Percentiles rank a stretch among this genome's conserved stretches.
Conservation (phyloP, 2,113 vertebrate genomes). For the Neolamprologus brichardi region DNA sequence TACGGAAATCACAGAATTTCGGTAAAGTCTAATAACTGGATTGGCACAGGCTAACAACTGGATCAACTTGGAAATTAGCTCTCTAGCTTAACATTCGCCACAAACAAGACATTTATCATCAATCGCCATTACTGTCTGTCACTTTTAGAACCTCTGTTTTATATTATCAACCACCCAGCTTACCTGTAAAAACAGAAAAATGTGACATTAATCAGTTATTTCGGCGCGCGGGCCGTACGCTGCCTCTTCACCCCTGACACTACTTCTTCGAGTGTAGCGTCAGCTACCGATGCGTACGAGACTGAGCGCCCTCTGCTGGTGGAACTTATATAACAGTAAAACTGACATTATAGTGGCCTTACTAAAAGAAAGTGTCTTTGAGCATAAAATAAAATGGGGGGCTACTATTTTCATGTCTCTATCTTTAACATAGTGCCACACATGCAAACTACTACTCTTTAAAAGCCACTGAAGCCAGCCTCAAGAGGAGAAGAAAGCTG, state of each 20-base stretch:
- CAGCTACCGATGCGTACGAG: neutral
- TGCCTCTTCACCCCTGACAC: accelerated
- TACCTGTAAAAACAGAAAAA: neutral
- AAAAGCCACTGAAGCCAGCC: neutral
- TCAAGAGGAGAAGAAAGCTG: neutral
- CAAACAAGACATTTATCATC: neutral
- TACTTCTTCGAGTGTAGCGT: neutral
- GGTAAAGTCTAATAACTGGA: neutral
- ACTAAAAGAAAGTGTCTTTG: neutral
- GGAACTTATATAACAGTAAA: neutral
- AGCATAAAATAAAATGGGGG: neutral
- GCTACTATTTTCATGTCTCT: neutral
- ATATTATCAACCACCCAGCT: neutral
- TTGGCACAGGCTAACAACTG: neutral
- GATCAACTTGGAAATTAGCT: neutral
- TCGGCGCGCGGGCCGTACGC: accelerated
- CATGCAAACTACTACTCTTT: neutral
- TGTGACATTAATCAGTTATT: accelerated
- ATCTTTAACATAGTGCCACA: neutral
- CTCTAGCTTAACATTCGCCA: neutral
- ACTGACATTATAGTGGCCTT: neutral
- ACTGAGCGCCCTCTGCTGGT: neutral
- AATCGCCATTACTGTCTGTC: neutral
- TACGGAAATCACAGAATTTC: neutral
- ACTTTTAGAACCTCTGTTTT: neutral